Evolutionary conservation across 2,888 invertebrate species (phyloP).

Genomic region (Trichogramma evanescens): DNA sequence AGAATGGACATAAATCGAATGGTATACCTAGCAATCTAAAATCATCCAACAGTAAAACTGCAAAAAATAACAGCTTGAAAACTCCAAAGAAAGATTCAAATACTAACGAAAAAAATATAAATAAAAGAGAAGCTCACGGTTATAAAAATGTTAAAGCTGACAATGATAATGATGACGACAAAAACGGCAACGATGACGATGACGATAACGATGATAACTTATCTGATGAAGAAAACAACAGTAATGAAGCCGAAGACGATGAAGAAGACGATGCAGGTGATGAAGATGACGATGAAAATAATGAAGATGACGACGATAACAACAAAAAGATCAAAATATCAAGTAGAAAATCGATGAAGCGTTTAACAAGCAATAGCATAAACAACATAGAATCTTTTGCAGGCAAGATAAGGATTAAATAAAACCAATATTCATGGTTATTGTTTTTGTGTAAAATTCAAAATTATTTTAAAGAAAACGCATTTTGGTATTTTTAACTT

Average conservation of each 20-base stretch:
- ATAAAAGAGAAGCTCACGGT: slow-evolving; percentile 44
- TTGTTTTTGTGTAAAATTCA: not conserved
- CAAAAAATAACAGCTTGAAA: no score
- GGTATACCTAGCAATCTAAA: not conserved
- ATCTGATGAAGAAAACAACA: slow-evolving; percentile 57
- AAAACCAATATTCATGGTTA: slow-evolving; percentile 26
- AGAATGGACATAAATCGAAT: slow-evolving; percentile 28
- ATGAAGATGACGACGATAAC: slow-evolving; percentile 43
- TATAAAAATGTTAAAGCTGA: slow-evolving; percentile 43
- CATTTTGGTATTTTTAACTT: not conserved
- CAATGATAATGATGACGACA: slow-evolving; percentile 41
- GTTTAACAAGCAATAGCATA: slow-evolving; percentile 41
- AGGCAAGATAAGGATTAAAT: slow-evolving; percentile 37
- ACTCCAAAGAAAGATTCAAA: slow-evolving; percentile 10
- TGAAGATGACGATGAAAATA: slow-evolving; percentile 43
- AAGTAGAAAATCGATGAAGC: slow-evolving; percentile 30
- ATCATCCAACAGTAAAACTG: no score
- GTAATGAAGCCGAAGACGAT: slow-evolving; percentile 50
- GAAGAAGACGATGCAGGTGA: slow-evolving; percentile 37
- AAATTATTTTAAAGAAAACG: slow-evolving; percentile 5
- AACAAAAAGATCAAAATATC: slow-evolving; percentile 37
- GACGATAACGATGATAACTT: slow-evolving; percentile 38
- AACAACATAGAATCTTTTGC: slow-evolving; percentile 36
- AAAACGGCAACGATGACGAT: slow-evolving; percentile 47
- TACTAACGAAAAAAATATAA: slow-evolving; percentile 42